These are phyloP conservation scores for Acyrthosiphon pisum DNA, from an alignment of 1,140 invertebrate genomes.

Conservation along the genomic window DNA sequence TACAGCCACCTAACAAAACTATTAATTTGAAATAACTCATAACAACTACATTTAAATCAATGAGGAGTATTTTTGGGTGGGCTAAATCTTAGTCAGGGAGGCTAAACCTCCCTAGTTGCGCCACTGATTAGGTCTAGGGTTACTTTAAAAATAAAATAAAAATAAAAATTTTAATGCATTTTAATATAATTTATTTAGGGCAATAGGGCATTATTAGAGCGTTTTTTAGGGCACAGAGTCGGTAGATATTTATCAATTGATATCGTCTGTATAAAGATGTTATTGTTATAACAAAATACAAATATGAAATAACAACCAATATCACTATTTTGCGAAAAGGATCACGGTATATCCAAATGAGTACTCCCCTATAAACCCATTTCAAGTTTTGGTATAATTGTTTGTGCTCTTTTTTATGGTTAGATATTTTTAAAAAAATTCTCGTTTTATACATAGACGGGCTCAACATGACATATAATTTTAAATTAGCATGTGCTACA, in stretches of 20 bases:
- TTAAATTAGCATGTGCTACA: not conserved
- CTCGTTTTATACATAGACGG: not conserved
- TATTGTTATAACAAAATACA: not conserved
- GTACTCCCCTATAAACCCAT: not conserved
- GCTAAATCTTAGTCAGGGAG: no score
- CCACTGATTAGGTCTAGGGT: no score
- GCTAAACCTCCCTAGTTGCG: no score
- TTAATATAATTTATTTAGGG: no score
- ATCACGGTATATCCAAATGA: not conserved
- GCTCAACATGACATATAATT: not conserved
- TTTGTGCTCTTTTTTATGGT: not conserved
- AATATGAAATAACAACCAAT: not conserved
- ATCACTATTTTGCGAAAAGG: not conserved
- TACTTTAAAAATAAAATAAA: no score
- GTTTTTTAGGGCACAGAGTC: no score
- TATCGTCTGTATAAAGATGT: not conserved
- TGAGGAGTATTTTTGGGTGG: no score
- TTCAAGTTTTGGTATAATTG: not conserved
- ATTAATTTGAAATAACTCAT: no score
- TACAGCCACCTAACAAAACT: no score
- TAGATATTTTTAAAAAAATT: not conserved
- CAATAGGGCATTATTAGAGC: no score
- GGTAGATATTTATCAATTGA: not conserved
- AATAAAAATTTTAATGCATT: no score
- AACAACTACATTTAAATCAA: no score